Evolutionary conservation across 2,888 invertebrate genomes (phyloP).

Genomic region (Podotricha telesiphe): DNA sequence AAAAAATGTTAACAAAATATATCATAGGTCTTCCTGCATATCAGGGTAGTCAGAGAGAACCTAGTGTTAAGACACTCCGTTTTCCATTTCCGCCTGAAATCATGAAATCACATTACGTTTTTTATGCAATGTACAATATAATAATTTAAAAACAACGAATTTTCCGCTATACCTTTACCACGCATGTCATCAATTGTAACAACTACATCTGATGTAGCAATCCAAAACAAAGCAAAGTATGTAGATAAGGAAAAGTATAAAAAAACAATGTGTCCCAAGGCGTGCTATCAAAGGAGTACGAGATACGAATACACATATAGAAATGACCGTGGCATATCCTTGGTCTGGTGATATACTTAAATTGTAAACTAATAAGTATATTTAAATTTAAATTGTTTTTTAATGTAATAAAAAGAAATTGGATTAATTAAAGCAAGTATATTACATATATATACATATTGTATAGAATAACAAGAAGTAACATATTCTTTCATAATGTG

Average conservation of each 20-base stretch:
- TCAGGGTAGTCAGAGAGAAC: too few species aligned
- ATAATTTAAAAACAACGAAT: too few species aligned
- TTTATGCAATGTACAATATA: too few species aligned
- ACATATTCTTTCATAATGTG: too few species aligned
- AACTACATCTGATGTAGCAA: background rate
- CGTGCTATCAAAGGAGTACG: slow-evolving; percentile 20
- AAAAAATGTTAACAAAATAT: too few species aligned
- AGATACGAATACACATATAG: slow-evolving; percentile 35
- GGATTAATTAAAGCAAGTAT: background rate
- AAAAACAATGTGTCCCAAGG: slow-evolving; percentile 37
- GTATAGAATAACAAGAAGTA: background rate
- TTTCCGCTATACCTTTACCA: background rate
- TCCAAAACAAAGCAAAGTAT: slow-evolving; percentile 3
- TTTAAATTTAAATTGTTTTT: slow-evolving; percentile 23
- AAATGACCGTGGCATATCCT: slow-evolving; percentile 36
- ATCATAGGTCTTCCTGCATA: too few species aligned
- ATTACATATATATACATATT: background rate
- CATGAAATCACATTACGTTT: too few species aligned
- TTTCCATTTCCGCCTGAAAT: too few species aligned
- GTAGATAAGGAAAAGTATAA: slow-evolving; percentile 36
- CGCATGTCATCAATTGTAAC: background rate
- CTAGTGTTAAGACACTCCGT: too few species aligned
- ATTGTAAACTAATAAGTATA: slow-evolving; percentile 39
- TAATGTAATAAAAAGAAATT: slow-evolving; percentile 20
- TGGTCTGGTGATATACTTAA: slow-evolving; percentile 44